Conservation (phyloP, 2,888 invertebrate genomes). For the Hypselothyrea guttata region DNA sequence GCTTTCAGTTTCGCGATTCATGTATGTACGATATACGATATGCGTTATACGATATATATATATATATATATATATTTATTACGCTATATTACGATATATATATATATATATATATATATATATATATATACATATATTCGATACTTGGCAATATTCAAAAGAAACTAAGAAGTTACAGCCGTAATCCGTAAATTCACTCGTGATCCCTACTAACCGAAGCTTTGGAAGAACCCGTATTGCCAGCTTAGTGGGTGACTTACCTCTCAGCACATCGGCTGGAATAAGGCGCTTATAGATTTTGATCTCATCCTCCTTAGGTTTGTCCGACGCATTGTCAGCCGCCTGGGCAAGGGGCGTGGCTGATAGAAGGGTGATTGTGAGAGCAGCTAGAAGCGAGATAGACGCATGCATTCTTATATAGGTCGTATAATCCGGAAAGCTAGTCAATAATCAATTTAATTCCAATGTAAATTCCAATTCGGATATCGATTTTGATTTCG, state of each 20-base stretch:
- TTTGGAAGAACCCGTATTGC: background rate
- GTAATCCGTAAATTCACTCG: slow-evolving; percentile 1
- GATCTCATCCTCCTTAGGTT: slow-evolving; percentile 82
- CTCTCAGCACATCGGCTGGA: slow-evolving; percentile 94
- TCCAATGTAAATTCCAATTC: no score
- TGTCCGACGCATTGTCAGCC: slow-evolving; percentile 20
- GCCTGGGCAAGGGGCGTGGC: slow-evolving; percentile 9
- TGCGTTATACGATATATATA: no score
- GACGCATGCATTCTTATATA: slow-evolving; percentile 30
- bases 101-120: slow-evolving; percentile 2
- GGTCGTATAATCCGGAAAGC: background rate
- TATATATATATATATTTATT: background rate
- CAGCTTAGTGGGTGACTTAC: no score
- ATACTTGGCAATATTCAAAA: background rate
- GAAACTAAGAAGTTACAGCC: no score
- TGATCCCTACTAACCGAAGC: background rate
- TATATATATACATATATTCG: background rate
- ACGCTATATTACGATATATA: background rate
- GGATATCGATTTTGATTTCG: slow-evolving; percentile 9
- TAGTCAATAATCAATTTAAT: background rate
- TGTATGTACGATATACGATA: background rate
- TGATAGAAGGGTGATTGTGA: slow-evolving; percentile 25
- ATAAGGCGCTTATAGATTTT: slow-evolving; percentile 92
- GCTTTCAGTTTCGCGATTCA: no score
- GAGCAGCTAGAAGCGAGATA: slow-evolving; percentile 15